Conservation (phyloP, 2,888 invertebrate genomes). For the Orthosia incerta region DNA sequence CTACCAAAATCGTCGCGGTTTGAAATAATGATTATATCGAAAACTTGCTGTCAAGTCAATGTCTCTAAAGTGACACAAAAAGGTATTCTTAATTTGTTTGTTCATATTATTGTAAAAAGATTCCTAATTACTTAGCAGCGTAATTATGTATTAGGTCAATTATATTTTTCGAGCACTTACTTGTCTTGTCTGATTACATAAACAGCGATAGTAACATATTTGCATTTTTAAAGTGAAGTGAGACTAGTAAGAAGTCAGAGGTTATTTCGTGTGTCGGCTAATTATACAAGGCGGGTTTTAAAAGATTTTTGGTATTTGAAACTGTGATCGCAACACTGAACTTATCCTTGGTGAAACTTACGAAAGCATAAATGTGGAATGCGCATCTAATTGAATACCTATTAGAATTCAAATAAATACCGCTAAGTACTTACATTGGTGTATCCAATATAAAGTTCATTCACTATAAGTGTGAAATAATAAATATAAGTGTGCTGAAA, state of each 20-base stretch:
- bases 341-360: constrained; percentile 72
- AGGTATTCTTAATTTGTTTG: too few species aligned
- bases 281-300: constrained; percentile 73
- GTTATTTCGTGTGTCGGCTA: constrained; percentile 79
- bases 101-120: background rate
- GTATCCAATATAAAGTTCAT: background rate
- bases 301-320: constrained; percentile 64
- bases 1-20: background rate
- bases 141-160: background rate
- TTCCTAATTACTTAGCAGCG: background rate
- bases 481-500: background rate
- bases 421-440: background rate
- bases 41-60: constrained; percentile 19
- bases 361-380: constrained; percentile 64
- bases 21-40: constrained; percentile 17
- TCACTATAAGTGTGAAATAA: background rate
- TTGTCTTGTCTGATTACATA: constrained; percentile 63
- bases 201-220: constrained; percentile 57
- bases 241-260: constrained; percentile 74
- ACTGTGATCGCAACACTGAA: constrained; percentile 61
- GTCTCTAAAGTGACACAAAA: background rate
- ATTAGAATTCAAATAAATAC: constrained; percentile 34
- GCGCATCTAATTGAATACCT: constrained; percentile 21
- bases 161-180: background rate
- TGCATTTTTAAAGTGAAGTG: constrained; percentile 58